Conservation (phyloP, 2,888 invertebrate genomes). For the Scrobipalpa costella region DNA sequence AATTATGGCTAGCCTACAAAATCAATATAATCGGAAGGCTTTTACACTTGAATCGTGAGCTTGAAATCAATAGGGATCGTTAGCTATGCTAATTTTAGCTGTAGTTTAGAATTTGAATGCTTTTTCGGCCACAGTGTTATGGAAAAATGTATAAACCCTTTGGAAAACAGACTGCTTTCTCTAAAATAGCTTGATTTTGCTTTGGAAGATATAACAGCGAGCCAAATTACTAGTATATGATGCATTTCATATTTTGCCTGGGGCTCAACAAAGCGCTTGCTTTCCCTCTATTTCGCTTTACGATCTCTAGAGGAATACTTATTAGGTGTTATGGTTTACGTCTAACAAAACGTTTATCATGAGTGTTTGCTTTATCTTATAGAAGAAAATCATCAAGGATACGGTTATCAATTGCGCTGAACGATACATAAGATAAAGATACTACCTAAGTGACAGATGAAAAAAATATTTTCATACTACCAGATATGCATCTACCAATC, state of each 20-base stretch:
- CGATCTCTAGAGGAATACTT: not conserved
- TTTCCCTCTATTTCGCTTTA: not conserved
- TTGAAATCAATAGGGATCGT: not conserved
- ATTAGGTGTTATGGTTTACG: conserved; percentile 1
- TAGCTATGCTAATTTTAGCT: not conserved
- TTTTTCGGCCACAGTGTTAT: not conserved
- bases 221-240: not conserved
- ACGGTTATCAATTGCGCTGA: too few species aligned
- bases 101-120: not conserved
- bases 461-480: too few species aligned
- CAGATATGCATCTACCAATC: too few species aligned
- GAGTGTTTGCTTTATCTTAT: too few species aligned
- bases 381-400: too few species aligned
- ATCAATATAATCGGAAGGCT: not conserved
- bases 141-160: too few species aligned
- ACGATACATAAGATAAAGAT: too few species aligned
- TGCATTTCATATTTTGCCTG: not conserved
- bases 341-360: not conserved
- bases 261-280: not conserved
- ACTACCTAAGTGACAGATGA: too few species aligned
- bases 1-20: conserved; percentile 3
- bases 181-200: not conserved
- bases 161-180: too few species aligned
- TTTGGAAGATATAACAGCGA: not conserved
- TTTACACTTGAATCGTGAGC: not conserved